These are phyloP conservation scores for Meles meles DNA, from an alignment of 2,113 vertebrate species.

Conservation along the genomic window DNA sequence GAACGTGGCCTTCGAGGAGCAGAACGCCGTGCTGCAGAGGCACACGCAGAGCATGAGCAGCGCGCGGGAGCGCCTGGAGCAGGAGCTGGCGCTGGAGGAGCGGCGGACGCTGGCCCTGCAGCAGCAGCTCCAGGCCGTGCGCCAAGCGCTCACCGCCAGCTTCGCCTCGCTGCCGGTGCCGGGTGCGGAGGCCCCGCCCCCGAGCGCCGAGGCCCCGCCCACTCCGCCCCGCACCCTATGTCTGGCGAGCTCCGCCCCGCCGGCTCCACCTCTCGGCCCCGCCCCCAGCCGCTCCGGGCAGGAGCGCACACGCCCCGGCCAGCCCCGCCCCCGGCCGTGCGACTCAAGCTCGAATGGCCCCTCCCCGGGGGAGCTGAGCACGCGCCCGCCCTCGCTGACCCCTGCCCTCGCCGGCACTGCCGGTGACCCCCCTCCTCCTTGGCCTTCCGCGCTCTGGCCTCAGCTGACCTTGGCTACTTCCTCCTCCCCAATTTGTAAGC, in stretches of 20 bases:
- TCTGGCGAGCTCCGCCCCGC: background rate
- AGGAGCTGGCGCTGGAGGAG: constrained; percentile 94
- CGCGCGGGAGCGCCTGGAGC: constrained; percentile 96
- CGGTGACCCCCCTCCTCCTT: background rate
- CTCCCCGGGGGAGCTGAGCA: too few relatives aligned
- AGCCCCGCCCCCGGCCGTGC: too few relatives aligned
- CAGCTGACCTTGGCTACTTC: background rate
- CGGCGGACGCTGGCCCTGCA: constrained; percentile 92
- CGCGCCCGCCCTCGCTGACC: too few relatives aligned
- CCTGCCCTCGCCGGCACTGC: background rate
- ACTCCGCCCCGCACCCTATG: rapidly evolving
- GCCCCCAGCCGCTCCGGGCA: too few relatives aligned
- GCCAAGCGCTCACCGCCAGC: constrained; percentile 92
- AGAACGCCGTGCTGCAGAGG: constrained; percentile 94
- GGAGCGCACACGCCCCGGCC: background rate
- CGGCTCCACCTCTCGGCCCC: background rate
- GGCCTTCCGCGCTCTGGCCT: rapidly evolving
- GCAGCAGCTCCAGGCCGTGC: constrained; percentile 92
- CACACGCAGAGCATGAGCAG: constrained; percentile 97
- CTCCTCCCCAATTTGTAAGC: too few relatives aligned
- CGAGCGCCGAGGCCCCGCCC: too few relatives aligned
- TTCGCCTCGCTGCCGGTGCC: constrained; percentile 93
- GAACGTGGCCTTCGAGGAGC: constrained; percentile 97
- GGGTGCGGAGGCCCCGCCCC: constrained; percentile 73
- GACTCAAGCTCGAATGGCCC: background rate